These are phyloP conservation scores for Coregonus suidteri DNA, from an alignment of 2,797 vertebrate species.

Conservation along the genomic window DNA sequence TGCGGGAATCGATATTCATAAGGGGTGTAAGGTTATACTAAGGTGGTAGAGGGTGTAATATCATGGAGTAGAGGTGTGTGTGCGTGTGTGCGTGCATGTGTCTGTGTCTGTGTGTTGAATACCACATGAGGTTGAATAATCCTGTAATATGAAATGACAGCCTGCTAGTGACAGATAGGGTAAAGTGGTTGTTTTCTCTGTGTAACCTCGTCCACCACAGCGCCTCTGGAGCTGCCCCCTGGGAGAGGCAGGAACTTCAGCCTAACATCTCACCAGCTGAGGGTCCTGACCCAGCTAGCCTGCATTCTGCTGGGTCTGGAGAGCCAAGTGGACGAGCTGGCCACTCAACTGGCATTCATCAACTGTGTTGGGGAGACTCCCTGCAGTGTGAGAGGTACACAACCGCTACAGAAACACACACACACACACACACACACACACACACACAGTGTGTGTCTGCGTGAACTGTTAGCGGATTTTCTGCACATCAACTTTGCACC, in stretches of 20 bases:
- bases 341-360: slow-evolving; percentile 75
- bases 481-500: no score
- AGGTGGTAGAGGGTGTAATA: slow-evolving; percentile 59
- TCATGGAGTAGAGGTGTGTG: neutral
- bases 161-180: neutral
- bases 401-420: neutral
- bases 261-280: slow-evolving; percentile 86
- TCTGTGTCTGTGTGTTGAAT: neutral
- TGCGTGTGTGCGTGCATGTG: no score
- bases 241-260: slow-evolving; percentile 76
- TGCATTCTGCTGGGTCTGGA: slow-evolving; percentile 84
- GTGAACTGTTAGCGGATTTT: neutral
- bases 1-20: slow-evolving; percentile 68
- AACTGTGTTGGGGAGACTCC: slow-evolving; percentile 70
- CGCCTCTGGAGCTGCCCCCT: slow-evolving; percentile 71
- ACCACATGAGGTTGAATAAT: neutral
- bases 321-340: slow-evolving; percentile 79
- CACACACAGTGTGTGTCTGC: neutral
- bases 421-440: neutral
- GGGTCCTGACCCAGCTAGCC: slow-evolving; percentile 82
- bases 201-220: slow-evolving; percentile 55
- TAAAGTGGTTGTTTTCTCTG: slow-evolving; percentile 2
- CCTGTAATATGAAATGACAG: neutral
- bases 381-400: slow-evolving; percentile 6
- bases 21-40: slow-evolving; percentile 52